phyloP scores from a whole-genome alignment of 2,797 vertebrate genomes.

The Aeoliscus strigatus region DNA sequence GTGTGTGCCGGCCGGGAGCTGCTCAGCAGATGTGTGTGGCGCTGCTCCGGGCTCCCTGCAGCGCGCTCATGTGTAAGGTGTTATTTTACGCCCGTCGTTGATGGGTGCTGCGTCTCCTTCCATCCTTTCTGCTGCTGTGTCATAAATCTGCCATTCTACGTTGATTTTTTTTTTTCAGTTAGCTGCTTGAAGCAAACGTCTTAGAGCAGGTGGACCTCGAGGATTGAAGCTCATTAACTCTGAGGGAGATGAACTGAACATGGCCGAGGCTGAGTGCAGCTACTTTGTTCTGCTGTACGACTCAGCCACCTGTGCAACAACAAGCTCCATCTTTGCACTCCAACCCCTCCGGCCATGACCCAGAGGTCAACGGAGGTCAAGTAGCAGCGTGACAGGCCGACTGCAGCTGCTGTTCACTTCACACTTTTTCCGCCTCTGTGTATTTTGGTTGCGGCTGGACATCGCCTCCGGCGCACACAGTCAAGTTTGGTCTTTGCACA shows the following conservation, averaged over 20 bases:
- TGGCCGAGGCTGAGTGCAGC: too few relatives aligned
- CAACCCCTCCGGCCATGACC: slow-evolving; percentile 35
- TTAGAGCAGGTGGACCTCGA: too few relatives aligned
- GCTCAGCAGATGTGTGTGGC: slow-evolving; percentile 49
- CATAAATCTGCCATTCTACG: too few relatives aligned
- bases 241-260: too few relatives aligned
- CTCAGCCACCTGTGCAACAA: slow-evolving; percentile 36
- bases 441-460: slow-evolving; percentile 1
- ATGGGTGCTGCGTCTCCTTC: background rate
- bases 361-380: slow-evolving; percentile 43
- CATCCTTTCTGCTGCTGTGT: too few relatives aligned
- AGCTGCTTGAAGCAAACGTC: too few relatives aligned
- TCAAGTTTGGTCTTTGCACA: too few relatives aligned
- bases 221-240: too few relatives aligned
- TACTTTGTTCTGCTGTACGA: background rate
- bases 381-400: slow-evolving; percentile 18
- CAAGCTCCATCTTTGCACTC: slow-evolving; percentile 24
- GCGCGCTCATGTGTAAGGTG: slow-evolving; percentile 22
- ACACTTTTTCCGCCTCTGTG: slow-evolving; percentile 4
- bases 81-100: slow-evolving; percentile 23
- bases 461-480: too few relatives aligned
- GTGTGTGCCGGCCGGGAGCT: slow-evolving; percentile 51
- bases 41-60: slow-evolving; percentile 26
- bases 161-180: too few relatives aligned
- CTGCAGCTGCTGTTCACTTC: slow-evolving; percentile 30